Base-by-base conservation (phyloP, 2,888 invertebrate genomes). In the Ichneumoninae sp. region DNA sequence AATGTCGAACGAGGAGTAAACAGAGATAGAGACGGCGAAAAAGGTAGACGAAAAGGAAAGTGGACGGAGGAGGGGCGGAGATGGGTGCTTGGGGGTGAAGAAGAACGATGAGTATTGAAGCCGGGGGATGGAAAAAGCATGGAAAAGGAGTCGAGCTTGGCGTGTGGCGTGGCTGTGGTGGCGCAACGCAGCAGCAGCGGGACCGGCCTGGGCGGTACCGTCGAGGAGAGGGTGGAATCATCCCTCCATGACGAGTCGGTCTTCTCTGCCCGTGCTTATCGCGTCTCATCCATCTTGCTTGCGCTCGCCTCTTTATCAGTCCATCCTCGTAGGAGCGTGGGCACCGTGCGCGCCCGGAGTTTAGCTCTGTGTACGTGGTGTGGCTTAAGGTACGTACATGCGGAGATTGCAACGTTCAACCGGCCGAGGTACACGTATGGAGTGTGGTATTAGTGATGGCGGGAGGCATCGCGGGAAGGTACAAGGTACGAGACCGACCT, bases 211-310 rank as follows among this genome's bases (percentile, higher is more conserved):
- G n/a, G 22, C 36, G 19, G 36, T 52, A 66, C 40, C 65, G 16
- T n/a, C 66, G 16, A 30, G 19, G 4, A 74, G 72, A 71, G 60
- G 74, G 76, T 80, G 77, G 74, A 85, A 84, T 84, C 84, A 85
- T 85, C 77, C 81, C 83, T 84, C 76, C 81, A 84, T 87, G 86
- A 83, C 84, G 83, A 82, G 81, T 84, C 80, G 80, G 70, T 84
- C 75, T 81, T 76, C 80, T 84, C 80, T 62, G 69, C 66, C 76
- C 84, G 79, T 84, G 83, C 86, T 89, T 89, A 90, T 90, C 89
- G 88, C 82, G 62, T 82, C 88, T 81, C 89, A 90, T 90, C 88
- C 88, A 89, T 90, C 90, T 90, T 90, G 87, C 86, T 87, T 75
- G 80, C 54, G 84, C 44, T 47, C 81, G 82, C 77, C 86, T 86